Evolutionary conservation across 2,113 vertebrate species (phyloP).

Genomic region (Coreoperca whiteheadi): DNA sequence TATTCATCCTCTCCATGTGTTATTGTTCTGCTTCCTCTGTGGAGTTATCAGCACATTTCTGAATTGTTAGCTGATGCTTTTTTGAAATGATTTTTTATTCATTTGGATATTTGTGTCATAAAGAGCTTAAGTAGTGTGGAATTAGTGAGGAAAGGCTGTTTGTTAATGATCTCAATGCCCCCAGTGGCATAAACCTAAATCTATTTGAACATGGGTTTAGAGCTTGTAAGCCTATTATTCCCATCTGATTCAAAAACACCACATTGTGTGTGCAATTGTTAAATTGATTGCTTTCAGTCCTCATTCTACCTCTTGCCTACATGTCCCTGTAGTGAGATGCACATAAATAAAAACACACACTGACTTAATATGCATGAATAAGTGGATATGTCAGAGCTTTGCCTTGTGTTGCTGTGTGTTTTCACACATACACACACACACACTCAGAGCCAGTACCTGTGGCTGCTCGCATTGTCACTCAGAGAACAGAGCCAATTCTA

Average conservation of each 20-base stretch:
- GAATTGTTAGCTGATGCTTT: conserved; percentile 17
- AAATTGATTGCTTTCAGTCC: conserved; percentile 55
- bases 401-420: conserved; percentile 18
- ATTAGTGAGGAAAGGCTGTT: conserved; percentile 68
- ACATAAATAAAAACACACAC: conserved; percentile 17
- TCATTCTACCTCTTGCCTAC: background rate
- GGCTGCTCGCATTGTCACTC: conserved; percentile 26
- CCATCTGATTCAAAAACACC: conserved; percentile 78
- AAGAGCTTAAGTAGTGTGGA: conserved; percentile 75
- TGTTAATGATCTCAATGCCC: conserved; percentile 76
- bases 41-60: conserved; percentile 27
- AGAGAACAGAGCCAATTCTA: conserved; percentile 15
- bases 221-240: conserved; percentile 82
- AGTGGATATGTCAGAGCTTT: conserved; percentile 14
- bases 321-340: background rate
- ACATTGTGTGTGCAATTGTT: conserved; percentile 67
- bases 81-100: conserved; percentile 45
- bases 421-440: conserved; percentile 11
- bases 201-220: conserved; percentile 81
- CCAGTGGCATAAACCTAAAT: conserved; percentile 75
- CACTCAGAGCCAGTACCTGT: conserved; percentile 39
- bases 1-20: conserved; percentile 24
- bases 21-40: conserved; percentile 36
- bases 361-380: background rate
- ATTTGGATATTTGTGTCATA: conserved; percentile 65